Base-by-base conservation (phyloP, 1,140 invertebrate species). In the Drosophila grimshawi region DNA sequence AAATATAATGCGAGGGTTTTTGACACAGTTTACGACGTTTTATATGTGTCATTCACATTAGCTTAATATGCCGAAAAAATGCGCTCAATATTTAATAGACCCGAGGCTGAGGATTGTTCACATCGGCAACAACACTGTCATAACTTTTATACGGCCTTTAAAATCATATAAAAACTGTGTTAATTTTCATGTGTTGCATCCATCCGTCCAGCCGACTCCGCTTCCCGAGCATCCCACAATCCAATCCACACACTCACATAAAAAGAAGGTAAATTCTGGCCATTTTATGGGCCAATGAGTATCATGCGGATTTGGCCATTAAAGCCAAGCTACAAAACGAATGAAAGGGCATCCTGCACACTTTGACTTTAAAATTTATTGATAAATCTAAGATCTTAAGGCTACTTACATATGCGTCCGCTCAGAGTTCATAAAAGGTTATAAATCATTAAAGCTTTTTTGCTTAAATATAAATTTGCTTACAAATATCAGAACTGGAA, bases 101-200 rank as follows among this genome's bases (percentile, higher is more conserved):
- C 65, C 32, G 45, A 33, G 39, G 51, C 67, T 35, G 55, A 41
- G 72, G 52, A 81, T 77, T 81, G 77, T 43, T 37, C 43, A 11
- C 27, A 33, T 48, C 49, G 46, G 27, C 46, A 32, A 39, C 45
- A 66, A 70, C 75, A 64, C 62, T 79, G 83, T 88, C 83, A 77
- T 86, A 88, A 86, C 86, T 80, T 86, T 80, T 83, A 88, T 88
- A 77, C 51, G 77, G 76, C 80, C 75, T 86, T 86, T 89, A 86
- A 86, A 86, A 86, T 86, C 82, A 57, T 77, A 86, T 86, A 88
- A 88, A 88, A 88, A 88, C 57, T 74, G 82, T 86, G 82, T 86
- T 86, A 86, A 86, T 86, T 88, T 82, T 82, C 81, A 85, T 85
- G 81, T 85, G 81, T 83, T 82, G 71, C 53, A 46, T 39, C 3